A percentile compares a stretch with the other conserved stretches of the same genome.
Evolutionary conservation across 1,140 invertebrate genomes (phyloP).

Genomic region (Lepidotrigona ventralis): DNA sequence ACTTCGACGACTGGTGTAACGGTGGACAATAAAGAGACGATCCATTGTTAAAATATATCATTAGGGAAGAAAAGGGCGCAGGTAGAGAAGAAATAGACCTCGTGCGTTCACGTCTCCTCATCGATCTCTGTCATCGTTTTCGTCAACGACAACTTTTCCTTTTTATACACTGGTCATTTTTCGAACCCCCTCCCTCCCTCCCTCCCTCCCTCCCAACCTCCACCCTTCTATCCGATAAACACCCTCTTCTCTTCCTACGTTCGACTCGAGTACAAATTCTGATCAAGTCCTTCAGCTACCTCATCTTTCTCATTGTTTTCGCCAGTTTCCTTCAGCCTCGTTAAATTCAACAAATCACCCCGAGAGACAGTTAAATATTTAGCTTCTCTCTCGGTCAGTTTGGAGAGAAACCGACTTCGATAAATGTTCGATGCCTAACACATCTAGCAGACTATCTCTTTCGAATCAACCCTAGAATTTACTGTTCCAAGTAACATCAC

Average conservation of each 20-base stretch:
- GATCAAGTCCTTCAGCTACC: too few species aligned
- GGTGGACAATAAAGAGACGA: slow-evolving; percentile 63
- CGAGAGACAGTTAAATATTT: slow-evolving; percentile 72
- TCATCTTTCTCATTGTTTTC: neutral
- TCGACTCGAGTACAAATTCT: neutral
- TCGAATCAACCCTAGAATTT: slow-evolving; percentile 73
- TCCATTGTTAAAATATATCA: slow-evolving; percentile 65
- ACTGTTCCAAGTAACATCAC: slow-evolving; percentile 72
- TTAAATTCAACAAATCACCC: slow-evolving; percentile 68
- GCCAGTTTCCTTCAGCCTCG: neutral
- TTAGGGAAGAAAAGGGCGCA: slow-evolving; percentile 60
- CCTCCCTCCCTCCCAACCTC: too few species aligned
- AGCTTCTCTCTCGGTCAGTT: slow-evolving; percentile 60
- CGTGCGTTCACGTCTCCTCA: slow-evolving; percentile 50
- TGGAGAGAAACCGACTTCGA: slow-evolving; percentile 77
- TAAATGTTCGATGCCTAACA: slow-evolving; percentile 75
- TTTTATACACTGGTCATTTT: neutral
- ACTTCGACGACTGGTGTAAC: slow-evolving; percentile 63
- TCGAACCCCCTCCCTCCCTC: neutral
- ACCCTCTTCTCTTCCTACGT: neutral
- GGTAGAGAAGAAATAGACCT: slow-evolving; percentile 65
- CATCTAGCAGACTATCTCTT: slow-evolving; percentile 70
- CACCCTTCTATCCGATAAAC: too few species aligned
- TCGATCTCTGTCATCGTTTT: slow-evolving; percentile 59
- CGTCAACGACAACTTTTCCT: neutral